Conservation (phyloP, 2,113 vertebrate species). For the Pelusios castaneus region DNA sequence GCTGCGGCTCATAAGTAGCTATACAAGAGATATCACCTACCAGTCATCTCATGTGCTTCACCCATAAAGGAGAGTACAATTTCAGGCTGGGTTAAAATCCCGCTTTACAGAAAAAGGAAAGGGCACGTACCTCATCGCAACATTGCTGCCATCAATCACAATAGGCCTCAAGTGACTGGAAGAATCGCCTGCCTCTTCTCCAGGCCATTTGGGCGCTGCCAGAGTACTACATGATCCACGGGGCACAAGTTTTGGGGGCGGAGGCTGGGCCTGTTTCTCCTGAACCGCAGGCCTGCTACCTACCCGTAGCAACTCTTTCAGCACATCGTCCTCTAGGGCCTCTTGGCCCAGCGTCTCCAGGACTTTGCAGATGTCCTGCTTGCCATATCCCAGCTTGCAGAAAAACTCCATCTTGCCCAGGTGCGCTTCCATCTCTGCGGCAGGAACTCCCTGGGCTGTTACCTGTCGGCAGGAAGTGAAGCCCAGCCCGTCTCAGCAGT, state of each 20-base stretch:
- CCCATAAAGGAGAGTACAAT: neutral
- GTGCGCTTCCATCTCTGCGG: slow-evolving; percentile 68
- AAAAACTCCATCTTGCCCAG: slow-evolving; percentile 87
- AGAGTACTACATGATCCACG: slow-evolving; percentile 71
- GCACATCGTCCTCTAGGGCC: slow-evolving; percentile 90
- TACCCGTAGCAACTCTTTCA: slow-evolving; percentile 89
- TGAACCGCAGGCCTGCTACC: slow-evolving; percentile 73
- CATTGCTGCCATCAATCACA: slow-evolving; percentile 93
- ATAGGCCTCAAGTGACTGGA: slow-evolving; percentile 78
- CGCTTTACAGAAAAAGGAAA: neutral
- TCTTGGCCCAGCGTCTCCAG: slow-evolving; percentile 83
- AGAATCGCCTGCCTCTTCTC: slow-evolving; percentile 21
- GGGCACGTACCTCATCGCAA: slow-evolving; percentile 91
- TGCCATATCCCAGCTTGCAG: slow-evolving; percentile 87
- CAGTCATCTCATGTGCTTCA: neutral
- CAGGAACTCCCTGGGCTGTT: neutral
- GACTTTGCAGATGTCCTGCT: slow-evolving; percentile 83
- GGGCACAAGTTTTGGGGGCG: slow-evolving; percentile 73
- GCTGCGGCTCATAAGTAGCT: neutral
- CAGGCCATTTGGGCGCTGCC: neutral
- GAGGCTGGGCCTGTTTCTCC: neutral
- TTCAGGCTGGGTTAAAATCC: neutral
- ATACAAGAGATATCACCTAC: neutral
- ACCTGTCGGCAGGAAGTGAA: neutral
- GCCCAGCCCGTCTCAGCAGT: slow-evolving; percentile 5